phyloP scores from a whole-genome alignment of 2,888 invertebrate species.

The Oscheius sp. region DNA sequence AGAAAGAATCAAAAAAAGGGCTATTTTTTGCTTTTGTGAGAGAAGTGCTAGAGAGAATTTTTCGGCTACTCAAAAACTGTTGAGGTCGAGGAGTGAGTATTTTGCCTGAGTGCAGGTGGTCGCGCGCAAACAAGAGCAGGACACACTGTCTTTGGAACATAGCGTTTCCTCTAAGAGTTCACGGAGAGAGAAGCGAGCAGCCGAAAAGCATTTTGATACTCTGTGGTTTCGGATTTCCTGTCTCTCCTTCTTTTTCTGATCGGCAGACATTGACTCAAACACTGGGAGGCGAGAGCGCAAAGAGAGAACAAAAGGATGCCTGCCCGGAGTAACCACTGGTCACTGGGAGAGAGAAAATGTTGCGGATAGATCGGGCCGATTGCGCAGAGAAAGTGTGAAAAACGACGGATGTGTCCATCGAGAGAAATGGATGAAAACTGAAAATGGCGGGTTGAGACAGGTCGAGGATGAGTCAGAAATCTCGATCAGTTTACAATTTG shows the following conservation, averaged over 20 bases:
- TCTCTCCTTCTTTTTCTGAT: slow-evolving; percentile 12
- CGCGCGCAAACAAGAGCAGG: slow-evolving; percentile 22
- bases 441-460: slow-evolving; percentile 19
- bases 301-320: neutral
- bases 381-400: neutral
- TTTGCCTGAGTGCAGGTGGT: slow-evolving; percentile 26
- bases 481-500: slow-evolving; percentile 17
- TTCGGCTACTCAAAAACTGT: slow-evolving; percentile 20
- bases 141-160: slow-evolving; percentile 20
- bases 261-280: slow-evolving; percentile 10
- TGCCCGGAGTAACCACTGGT: neutral
- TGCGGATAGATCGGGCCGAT: neutral
- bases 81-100: slow-evolving; percentile 13
- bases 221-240: slow-evolving; percentile 11
- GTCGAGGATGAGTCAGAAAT: slow-evolving; percentile 16
- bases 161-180: slow-evolving; percentile 22
- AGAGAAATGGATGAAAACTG: slow-evolving; percentile 22
- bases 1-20: too few species aligned
- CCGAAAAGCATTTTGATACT: slow-evolving; percentile 11
- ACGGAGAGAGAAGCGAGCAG: slow-evolving; percentile 5
- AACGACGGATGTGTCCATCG: slow-evolving; percentile 6
- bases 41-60: too few species aligned
- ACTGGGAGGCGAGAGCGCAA: neutral
- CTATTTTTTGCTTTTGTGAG: neutral
- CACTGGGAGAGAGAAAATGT: neutral